Evolutionary conservation across 2,113 vertebrate genomes (phyloP).

Genomic region (Hiodon tergisus): DNA sequence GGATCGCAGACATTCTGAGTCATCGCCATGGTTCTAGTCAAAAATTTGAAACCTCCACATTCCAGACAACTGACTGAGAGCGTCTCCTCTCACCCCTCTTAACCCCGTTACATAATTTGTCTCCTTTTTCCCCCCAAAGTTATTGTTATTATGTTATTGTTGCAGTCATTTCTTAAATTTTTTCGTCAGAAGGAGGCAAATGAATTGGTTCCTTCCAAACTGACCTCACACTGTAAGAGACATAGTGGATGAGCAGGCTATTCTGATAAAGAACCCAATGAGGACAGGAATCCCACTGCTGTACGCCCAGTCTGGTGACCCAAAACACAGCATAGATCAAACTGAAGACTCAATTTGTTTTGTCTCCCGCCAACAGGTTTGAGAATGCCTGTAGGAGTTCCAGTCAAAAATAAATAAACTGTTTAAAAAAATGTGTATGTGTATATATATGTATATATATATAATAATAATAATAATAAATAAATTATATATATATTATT

Average conservation of each 20-base stretch:
- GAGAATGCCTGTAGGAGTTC: conserved; percentile 23
- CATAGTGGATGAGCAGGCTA: conserved; percentile 9
- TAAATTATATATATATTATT: no score
- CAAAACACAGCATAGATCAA: conserved; percentile 4
- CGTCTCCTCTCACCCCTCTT: background rate
- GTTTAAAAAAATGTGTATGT: background rate
- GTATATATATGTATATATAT: no score
- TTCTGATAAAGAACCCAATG: conserved; percentile 16
- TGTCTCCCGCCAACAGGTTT: conserved; percentile 16
- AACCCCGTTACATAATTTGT: background rate
- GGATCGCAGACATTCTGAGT: conserved; percentile 19
- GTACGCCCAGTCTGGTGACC: background rate
- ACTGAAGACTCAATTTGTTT: conserved; percentile 26
- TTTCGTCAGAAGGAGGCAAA: conserved; percentile 24
- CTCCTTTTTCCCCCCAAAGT: background rate
- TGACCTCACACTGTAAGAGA: conserved; percentile 12
- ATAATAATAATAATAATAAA: no score
- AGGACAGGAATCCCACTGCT: background rate
- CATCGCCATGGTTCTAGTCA: conserved; percentile 29
- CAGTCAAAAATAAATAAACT: conserved; percentile 14
- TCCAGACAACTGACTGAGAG: conserved; percentile 24
- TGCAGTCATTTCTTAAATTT: conserved; percentile 9
- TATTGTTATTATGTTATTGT: background rate
- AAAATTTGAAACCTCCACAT: conserved; percentile 22
- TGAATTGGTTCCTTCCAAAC: conserved; percentile 32